Percentiles rank a stretch among this genome's conserved stretches.
Evolutionary conservation across 64 coral and sea anemone species (phyloP).

Genomic region (Anthopleura sola): DNA sequence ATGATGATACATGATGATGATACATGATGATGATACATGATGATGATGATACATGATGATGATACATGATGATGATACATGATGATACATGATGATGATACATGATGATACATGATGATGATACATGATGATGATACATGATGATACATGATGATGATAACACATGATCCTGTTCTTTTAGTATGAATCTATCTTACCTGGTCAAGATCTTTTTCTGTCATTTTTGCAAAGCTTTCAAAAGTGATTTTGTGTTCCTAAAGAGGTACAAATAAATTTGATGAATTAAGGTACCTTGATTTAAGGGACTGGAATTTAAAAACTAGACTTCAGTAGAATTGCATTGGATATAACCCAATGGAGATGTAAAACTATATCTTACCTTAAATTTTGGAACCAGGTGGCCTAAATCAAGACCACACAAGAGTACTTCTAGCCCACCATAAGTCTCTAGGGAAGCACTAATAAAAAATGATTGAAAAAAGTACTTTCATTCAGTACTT

Average conservation of each 20-base stretch:
- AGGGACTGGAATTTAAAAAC: no score
- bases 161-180: neutral
- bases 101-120: no score
- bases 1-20: neutral
- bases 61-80: no score
- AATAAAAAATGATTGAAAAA: neutral
- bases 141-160: no score
- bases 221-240: slow-evolving; percentile 78
- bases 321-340: no score
- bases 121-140: no score
- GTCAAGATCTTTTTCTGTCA: slow-evolving; percentile 81
- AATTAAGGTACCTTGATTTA: no score
- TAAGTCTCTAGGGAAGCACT: slow-evolving; percentile 34
- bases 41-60: neutral
- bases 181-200: slow-evolving; percentile 34
- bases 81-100: no score
- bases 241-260: slow-evolving; percentile 88
- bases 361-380: neutral
- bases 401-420: slow-evolving; percentile 65
- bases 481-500: no score
- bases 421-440: slow-evolving; percentile 76
- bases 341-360: no score
- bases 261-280: neutral
- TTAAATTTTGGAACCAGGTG: slow-evolving; percentile 88
- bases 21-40: neutral